These are phyloP conservation scores for Sympetrum striolatum DNA, from an alignment of 2,888 invertebrate species.

Conservation along the genomic window DNA sequence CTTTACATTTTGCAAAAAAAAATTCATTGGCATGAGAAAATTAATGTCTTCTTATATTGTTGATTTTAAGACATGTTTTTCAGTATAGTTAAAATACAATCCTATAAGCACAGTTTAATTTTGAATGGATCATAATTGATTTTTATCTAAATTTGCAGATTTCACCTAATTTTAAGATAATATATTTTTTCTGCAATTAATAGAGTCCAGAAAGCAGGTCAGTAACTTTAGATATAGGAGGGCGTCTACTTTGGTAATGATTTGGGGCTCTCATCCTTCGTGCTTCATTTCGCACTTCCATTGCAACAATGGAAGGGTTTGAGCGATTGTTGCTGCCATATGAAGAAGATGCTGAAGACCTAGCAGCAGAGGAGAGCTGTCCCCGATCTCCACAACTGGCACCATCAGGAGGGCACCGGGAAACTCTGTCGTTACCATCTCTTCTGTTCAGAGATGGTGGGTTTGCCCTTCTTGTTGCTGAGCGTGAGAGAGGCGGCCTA, in stretches of 20 bases:
- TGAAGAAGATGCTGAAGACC: neutral
- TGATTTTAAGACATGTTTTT: too few relatives aligned
- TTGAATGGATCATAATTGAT: too few relatives aligned
- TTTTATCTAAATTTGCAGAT: too few relatives aligned
- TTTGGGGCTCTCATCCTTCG: neutral
- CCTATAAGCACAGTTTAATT: too few relatives aligned
- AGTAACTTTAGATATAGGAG: constrained; percentile 56
- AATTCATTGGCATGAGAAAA: too few relatives aligned
- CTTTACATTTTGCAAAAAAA: too few relatives aligned
- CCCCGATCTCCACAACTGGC: constrained; percentile 14
- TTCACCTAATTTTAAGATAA: too few relatives aligned
- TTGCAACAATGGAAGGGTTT: neutral
- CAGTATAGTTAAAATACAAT: too few relatives aligned
- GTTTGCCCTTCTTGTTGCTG: constrained; percentile 51
- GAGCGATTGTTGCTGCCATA: neutral
- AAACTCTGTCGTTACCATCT: constrained; percentile 50
- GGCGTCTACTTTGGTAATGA: constrained; percentile 51
- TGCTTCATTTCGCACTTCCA: neutral
- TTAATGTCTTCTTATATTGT: too few relatives aligned
- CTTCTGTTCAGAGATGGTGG: constrained; percentile 57
- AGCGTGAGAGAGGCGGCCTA: constrained; percentile 31
- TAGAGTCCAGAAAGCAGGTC: constrained; percentile 58
- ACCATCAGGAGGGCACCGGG: constrained; percentile 49
- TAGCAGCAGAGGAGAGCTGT: neutral
- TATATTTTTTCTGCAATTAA: constrained; percentile 49